Conservation (phyloP, 2,888 invertebrate genomes). For the Onchidella celtica region DNA sequence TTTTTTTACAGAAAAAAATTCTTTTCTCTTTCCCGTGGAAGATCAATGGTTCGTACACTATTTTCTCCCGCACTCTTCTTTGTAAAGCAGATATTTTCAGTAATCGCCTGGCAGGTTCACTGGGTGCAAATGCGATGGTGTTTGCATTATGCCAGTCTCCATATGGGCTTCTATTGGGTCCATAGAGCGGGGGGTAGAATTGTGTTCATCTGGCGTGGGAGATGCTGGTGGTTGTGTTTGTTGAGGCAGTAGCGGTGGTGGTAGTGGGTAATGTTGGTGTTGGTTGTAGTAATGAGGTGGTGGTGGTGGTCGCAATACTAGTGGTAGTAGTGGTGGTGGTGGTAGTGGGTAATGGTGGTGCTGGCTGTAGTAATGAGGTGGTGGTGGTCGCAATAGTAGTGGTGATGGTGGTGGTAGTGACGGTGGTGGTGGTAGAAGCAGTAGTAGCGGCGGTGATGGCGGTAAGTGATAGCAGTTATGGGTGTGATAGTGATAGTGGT, state of each 20-base stretch:
- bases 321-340: too few species aligned
- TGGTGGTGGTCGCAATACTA: too few species aligned
- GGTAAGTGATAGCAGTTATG: too few species aligned
- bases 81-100: slow-evolving; percentile 3
- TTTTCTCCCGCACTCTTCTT: neutral
- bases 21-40: neutral
- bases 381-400: too few species aligned
- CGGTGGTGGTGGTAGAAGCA: too few species aligned
- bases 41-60: slow-evolving; percentile 7
- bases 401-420: too few species aligned
- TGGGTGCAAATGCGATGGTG: neutral
- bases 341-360: too few species aligned
- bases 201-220: neutral
- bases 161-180: neutral
- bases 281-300: too few species aligned
- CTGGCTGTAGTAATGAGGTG: too few species aligned
- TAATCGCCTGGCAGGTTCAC: slow-evolving; percentile 23
- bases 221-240: neutral
- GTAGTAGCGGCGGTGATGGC: too few species aligned
- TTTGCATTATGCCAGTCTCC: slow-evolving; percentile 7
- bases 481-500: slow-evolving; percentile 16
- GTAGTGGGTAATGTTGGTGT: neutral
- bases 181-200: neutral
- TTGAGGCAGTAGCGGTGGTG: neutral
- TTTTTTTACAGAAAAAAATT: too few species aligned